Evolutionary conservation across 2,113 vertebrate genomes (phyloP), one percentile per base, ranked within the genome.

Genomic region (Bambusicola thoracicus): DNA sequence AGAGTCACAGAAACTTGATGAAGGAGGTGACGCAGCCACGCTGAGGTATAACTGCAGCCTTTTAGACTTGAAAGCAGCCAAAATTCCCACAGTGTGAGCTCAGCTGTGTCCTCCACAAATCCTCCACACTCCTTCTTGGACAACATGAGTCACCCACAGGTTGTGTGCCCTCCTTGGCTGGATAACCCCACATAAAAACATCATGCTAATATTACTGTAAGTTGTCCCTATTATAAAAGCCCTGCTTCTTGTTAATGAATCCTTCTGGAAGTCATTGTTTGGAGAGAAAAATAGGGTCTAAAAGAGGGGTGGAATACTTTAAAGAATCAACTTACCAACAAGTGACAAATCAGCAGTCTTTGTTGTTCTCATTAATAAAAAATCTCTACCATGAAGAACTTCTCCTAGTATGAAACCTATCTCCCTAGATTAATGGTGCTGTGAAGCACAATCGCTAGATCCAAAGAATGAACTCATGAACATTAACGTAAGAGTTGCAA

Each of bases 401-500:
- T 4, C 4, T 55, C 32, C 8, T 58, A 36, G 21, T 0, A 40
- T 11, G 6, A 61, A 53, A 7, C 48, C 9, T 13, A 27, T 9
- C 36, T 43, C 21, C 46, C 5, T 16, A 88, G n/a, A 3, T 5
- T 55, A 74, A 32, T 1, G 2, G 22, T 38, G 61, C 19, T 32
- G 4, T 38, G 36, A 5, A 27, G 16, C 36, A 80, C 11, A 34
- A 10, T 7, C 13, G 22, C 30, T 21, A 32, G 8, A 51, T 18
- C 38, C 61, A 34, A 91, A 79, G 34, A 81, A 80, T 27, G 53
- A 86, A 10, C 3, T 11, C 38, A 56, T n/a, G 32, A 9, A 49
- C 0, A 0, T 5, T 46, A 80, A 40, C 8, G 51, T 15, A 67
- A 0, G 0, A 91, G 41, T 0, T 74, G 11, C 32, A 85, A 24